phyloP scores from a whole-genome alignment of 1,140 invertebrate genomes.

The Drosophila tani region DNA sequence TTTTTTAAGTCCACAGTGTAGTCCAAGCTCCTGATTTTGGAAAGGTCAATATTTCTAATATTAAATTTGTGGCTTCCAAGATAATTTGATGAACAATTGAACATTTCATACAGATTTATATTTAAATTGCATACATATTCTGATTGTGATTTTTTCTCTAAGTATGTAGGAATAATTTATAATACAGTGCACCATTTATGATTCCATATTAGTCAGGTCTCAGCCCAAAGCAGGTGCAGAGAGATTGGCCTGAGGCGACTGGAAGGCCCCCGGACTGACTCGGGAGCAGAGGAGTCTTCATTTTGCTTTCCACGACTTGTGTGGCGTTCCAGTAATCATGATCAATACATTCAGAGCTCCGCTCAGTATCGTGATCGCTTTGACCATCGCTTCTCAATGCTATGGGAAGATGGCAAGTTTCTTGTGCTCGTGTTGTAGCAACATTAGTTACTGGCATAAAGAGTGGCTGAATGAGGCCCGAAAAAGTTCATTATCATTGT shows the following conservation, averaged over 20 bases:
- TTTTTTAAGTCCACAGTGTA: too few species aligned
- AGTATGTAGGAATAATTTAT: not conserved
- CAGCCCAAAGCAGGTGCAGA: constrained; percentile 18
- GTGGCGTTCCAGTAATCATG: constrained; percentile 75
- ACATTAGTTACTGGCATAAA: constrained; percentile 49
- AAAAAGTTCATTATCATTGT: constrained; percentile 47
- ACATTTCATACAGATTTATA: too few species aligned
- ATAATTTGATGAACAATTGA: too few species aligned
- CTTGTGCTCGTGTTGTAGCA: constrained; percentile 55
- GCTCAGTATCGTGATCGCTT: constrained; percentile 61
- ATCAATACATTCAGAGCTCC: constrained; percentile 73
- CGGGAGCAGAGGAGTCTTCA: constrained; percentile 51
- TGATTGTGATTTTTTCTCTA: not conserved
- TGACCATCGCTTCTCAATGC: constrained; percentile 61
- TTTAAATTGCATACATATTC: too few species aligned
- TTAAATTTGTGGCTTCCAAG: not conserved
- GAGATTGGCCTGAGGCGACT: constrained; percentile 32
- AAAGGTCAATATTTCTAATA: not conserved
- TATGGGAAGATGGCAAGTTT: constrained; percentile 64
- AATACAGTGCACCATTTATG: not conserved
- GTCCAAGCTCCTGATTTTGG: too few species aligned
- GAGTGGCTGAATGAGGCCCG: not conserved
- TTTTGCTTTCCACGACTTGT: constrained; percentile 63
- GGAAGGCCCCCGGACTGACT: constrained; percentile 3
- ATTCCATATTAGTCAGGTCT: constrained; percentile 13